These are phyloP conservation scores for Octodon degus DNA, from an alignment of 2,113 vertebrate genomes.

Conservation along the genomic window DNA sequence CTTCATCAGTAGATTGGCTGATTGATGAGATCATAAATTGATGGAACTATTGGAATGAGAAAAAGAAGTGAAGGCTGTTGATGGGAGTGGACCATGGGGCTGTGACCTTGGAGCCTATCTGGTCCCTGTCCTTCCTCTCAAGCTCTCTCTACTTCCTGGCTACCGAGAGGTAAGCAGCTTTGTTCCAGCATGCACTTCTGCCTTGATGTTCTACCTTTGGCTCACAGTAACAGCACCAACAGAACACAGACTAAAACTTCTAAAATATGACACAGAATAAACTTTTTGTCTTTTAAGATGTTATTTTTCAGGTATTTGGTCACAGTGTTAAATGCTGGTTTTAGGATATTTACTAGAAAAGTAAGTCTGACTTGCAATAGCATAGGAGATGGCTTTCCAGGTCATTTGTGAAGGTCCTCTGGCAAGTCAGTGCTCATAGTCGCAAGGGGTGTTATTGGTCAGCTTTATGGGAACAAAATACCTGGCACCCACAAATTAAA, in stretches of 20 bases:
- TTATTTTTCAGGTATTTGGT: neutral
- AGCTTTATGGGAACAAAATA: neutral
- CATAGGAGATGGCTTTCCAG: neutral
- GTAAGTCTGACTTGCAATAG: neutral
- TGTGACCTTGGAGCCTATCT: neutral
- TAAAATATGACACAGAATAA: neutral
- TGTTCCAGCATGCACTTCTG: neutral
- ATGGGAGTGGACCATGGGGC: neutral
- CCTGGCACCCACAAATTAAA: neutral
- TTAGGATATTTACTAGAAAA: constrained; percentile 45
- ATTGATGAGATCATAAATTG: neutral
- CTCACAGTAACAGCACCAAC: neutral
- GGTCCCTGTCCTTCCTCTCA: neutral
- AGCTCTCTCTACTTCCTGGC: neutral
- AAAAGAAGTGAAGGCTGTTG: neutral
- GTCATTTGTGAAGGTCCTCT: neutral
- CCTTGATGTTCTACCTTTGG: neutral
- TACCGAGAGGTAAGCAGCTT: neutral
- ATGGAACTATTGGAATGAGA: neutral
- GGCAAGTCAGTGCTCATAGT: neutral
- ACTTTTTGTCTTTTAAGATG: neutral
- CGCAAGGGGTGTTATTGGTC: neutral
- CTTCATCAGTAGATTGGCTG: neutral
- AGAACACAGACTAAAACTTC: neutral
- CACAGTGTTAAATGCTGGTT: neutral